Base-by-base conservation (phyloP, 2,888 invertebrate genomes). In the Fabriciana adippe region DNA sequence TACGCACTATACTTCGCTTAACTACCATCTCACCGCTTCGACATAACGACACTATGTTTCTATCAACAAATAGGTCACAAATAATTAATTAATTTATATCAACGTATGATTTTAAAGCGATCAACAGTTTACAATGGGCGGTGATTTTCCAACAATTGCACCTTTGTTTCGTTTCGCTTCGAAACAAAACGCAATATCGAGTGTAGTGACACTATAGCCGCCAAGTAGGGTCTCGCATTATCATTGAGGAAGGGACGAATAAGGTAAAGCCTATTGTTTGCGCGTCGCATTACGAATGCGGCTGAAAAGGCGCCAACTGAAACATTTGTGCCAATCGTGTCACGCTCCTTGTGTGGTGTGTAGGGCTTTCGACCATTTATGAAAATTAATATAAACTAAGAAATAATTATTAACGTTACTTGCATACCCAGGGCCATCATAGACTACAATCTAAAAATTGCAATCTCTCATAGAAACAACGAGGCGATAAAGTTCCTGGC, bases 241-340 rank as follows among this genome's bases (percentile, higher is more conserved):
- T 21, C 57, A 59, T 59, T 48, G n/a, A 45, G 57, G 57, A 59
- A 59, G 48, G 13, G 15, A 48, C 59, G 15, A n/a, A 59, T 45
- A 59, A 26, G 59, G 48, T 48, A 11, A 2, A 13, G 5, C 8
- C 59, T 48, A 48, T 59, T 59, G 59, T 59, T 59, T 48, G 4
- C 1, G 5, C 55, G 11, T 8, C n/a, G 31, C 16, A 59, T n/a
- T 47, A 48, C 6, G 59, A 15, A 11, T 6, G 26, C 47, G 47
- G 48, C 66, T 67, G 61, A 51, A 55, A 55, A 55, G 50, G 50
- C 61, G 55, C 57, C 53, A 41, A 45, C 62, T 62, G 66, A 67
- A 67, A 50, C 14, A 8, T 48, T 51, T n/a, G 31, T 59, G 59
- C 59, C 59, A 59, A 59, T n/a, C 5, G 59, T 59, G 59, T 48